Base-by-base conservation (phyloP, 2,797 vertebrate species). In the Clarias pachynema region DNA sequence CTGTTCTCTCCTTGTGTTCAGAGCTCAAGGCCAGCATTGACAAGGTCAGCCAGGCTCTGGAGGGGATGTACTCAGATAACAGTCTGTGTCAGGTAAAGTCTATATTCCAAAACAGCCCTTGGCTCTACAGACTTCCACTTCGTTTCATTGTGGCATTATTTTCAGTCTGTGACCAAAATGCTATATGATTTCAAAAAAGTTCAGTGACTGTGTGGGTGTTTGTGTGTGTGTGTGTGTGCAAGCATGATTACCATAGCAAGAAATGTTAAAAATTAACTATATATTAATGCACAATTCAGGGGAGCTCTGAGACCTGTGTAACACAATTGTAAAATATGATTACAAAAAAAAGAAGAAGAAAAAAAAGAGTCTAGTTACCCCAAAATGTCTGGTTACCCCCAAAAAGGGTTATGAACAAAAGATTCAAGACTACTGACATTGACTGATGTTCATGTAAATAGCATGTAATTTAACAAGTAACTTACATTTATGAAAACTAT, bases 41-140 rank as follows among this genome's bases (percentile, higher is more conserved):
- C 86, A 92, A 90, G 88, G 93, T 96, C 87, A 94, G 87, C 73
- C 95, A 96, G 81, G 92, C 91, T 84, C 93, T 99, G 0, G 96
- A 98, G 87, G 94, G 95, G 88, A 97, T 99, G 93, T 99, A 97
- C 92, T 92, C 94, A 40, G 97, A 99, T 91, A 96, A 96, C 90
- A 95, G 93, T 75, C 96, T 99, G 88, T 96, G 94, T 82, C 97
- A 99, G 97, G 98, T 99, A 89, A 93, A 86, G 75, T 88, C 86
- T 86, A 73, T 85, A 73, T 87, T 83, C 86, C 70, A 82, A 87
- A 80, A 89, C 78, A 87, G 81, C 86, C 87, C 63, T 60, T 74
- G 66, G 89, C 80, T 87, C 87, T 87, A 44, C 57, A 73, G 74
- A 70, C 53, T 68, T 82, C 84, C 65, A 73, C 49, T 75, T 44